A percentile compares a stretch with the other conserved stretches of the same genome.
These are phyloP conservation scores for Sialis fuliginosa DNA, from an alignment of 2,888 invertebrate genomes.

Conservation along the genomic window DNA sequence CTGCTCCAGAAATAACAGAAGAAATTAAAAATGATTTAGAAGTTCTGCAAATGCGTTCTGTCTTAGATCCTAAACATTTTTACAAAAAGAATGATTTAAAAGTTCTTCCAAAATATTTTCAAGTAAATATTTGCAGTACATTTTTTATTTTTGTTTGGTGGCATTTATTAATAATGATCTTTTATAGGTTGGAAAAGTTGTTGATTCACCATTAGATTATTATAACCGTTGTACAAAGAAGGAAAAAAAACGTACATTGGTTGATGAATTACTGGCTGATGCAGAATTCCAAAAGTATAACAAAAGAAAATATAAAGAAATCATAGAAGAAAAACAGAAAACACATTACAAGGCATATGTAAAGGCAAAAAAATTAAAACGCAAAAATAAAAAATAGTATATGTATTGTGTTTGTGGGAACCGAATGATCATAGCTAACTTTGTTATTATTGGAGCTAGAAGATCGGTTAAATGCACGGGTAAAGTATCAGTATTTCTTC, in stretches of 20 bases:
- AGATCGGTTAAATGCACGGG: no score
- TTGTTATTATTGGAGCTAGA: no score
- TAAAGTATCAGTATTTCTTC: no score
- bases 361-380: slow-evolving; percentile 52
- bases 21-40: slow-evolving; percentile 77
- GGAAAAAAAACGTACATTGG: slow-evolving; percentile 73
- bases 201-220: slow-evolving; percentile 77
- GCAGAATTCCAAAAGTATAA: slow-evolving; percentile 68
- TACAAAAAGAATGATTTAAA: slow-evolving; percentile 85
- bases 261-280: slow-evolving; percentile 85
- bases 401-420: no score
- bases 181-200: slow-evolving; percentile 52
- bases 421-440: no score
- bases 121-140: slow-evolving; percentile 45
- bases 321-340: slow-evolving; percentile 51
- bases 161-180: slow-evolving; percentile 6
- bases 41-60: slow-evolving; percentile 82
- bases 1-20: slow-evolving; percentile 75
- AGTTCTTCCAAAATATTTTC: slow-evolving; percentile 83
- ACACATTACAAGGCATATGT: slow-evolving; percentile 47
- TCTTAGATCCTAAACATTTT: slow-evolving; percentile 80
- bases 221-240: slow-evolving; percentile 72
- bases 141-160: slow-evolving; percentile 1
- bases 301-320: slow-evolving; percentile 63
- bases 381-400: slow-evolving; percentile 36